Evolutionary conservation across 2,797 vertebrate species (phyloP).

Genomic region (Alectoris magna): DNA sequence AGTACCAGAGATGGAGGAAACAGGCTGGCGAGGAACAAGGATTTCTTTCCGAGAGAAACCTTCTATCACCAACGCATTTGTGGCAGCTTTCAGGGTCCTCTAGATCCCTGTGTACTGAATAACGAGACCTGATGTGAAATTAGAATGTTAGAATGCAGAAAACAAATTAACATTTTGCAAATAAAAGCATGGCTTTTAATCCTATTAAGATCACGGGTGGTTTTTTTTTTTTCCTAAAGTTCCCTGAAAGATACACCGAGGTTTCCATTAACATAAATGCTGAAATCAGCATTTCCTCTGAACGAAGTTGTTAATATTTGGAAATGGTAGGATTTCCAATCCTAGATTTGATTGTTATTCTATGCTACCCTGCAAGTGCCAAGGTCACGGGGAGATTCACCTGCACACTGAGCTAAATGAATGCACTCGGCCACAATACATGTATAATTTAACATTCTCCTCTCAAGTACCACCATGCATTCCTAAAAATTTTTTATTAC

Average conservation of each 20-base stretch:
- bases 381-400: constrained; percentile 85
- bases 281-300: constrained; percentile 85
- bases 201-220: constrained; percentile 78
- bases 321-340: constrained; percentile 82
- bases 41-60: constrained; percentile 55
- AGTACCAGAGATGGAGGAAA: background rate
- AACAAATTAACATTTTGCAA: constrained; percentile 85
- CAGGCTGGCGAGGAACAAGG: constrained; percentile 1
- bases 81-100: constrained; percentile 63
- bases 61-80: constrained; percentile 59
- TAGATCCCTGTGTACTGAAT: constrained; percentile 52
- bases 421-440: constrained; percentile 82
- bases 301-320: constrained; percentile 86
- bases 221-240: constrained; percentile 66
- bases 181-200: constrained; percentile 83
- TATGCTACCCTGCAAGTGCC: constrained; percentile 78
- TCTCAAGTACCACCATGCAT: constrained; percentile 81
- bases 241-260: constrained; percentile 82
- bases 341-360: constrained; percentile 83
- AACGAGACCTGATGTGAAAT: constrained; percentile 73
- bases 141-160: constrained; percentile 76
- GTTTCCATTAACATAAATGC: constrained; percentile 83
- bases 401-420: constrained; percentile 82
- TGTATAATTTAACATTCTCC: constrained; percentile 86
- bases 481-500: constrained; percentile 87